Percentiles rank a stretch among this genome's conserved stretches.
phyloP scores from a whole-genome alignment of 2,888 invertebrate genomes.

The Eristalis arbustorum region DNA sequence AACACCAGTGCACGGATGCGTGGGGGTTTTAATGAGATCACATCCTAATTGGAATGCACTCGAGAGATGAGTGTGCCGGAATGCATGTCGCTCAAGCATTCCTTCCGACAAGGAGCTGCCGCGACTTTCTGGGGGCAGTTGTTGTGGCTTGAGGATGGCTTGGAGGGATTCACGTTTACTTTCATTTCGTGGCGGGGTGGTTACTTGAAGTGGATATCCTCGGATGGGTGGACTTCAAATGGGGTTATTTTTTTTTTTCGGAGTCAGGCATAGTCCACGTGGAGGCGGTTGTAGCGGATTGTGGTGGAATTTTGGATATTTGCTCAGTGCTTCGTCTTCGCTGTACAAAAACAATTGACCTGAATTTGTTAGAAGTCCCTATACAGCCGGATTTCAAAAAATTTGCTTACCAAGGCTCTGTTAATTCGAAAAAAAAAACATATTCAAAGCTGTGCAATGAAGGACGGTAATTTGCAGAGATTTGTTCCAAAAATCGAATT shows the following conservation, averaged over 20 bases:
- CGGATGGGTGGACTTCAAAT: background rate
- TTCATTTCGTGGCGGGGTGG: background rate
- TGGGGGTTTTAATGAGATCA: constrained; percentile 43
- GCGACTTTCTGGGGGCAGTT: background rate
- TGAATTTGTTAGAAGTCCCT: too few species aligned
- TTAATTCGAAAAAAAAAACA: too few species aligned
- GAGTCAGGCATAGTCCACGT: background rate
- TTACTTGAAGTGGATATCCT: background rate
- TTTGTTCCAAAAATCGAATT: too few species aligned
- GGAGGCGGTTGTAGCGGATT: background rate
- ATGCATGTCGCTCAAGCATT: background rate
- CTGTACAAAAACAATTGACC: too few species aligned
- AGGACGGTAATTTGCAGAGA: too few species aligned
- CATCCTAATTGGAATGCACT: constrained; percentile 21
- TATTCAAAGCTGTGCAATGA: too few species aligned
- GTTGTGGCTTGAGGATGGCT: background rate
- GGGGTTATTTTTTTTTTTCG: background rate
- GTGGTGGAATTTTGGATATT: too few species aligned
- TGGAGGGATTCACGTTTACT: background rate
- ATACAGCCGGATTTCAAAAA: too few species aligned
- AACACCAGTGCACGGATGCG: constrained; percentile 31
- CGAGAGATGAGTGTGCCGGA: background rate
- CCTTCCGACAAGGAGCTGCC: background rate
- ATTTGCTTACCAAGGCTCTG: too few species aligned
- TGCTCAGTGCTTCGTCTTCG: too few species aligned